These are phyloP conservation scores for Macrostomum cliftonense DNA, from an alignment of 2,888 invertebrate genomes.

Conservation along the genomic window DNA sequence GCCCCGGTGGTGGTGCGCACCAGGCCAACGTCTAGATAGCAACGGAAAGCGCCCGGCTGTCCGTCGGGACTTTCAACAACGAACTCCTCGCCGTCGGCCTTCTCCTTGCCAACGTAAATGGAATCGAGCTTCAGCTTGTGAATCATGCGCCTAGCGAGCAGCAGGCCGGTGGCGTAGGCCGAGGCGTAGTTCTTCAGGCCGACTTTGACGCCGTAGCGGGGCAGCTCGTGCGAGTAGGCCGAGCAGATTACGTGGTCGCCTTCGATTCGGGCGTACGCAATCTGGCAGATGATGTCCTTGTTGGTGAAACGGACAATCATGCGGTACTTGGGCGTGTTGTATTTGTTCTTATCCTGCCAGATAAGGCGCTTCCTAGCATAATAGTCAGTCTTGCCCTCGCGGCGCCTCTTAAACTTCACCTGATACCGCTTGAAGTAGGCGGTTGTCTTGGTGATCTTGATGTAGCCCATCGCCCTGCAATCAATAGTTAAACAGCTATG, in stretches of 20 bases:
- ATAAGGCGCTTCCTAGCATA: slow-evolving; percentile 89
- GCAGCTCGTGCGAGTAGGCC: slow-evolving; percentile 91
- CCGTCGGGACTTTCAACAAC: slow-evolving; percentile 77
- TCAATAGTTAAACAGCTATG: too few species aligned
- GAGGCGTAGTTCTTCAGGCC: slow-evolving; percentile 98
- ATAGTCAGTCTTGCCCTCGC: slow-evolving; percentile 68
- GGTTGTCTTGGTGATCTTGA: slow-evolving; percentile 97
- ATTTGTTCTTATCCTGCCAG: slow-evolving; percentile 98
- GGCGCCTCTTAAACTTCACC: slow-evolving; percentile 43
- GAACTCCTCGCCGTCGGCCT: slow-evolving; percentile 83
- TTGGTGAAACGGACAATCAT: slow-evolving; percentile 91
- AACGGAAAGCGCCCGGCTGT: slow-evolving; percentile 79
- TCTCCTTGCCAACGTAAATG: slow-evolving; percentile 67
- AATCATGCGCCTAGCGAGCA: slow-evolving; percentile 68
- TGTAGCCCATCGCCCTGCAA: too few species aligned
- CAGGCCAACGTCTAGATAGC: slow-evolving; percentile 87
- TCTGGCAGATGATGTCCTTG: slow-evolving; percentile 89
- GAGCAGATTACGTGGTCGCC: slow-evolving; percentile 91
- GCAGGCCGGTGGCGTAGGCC: slow-evolving; percentile 81
- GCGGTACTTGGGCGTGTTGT: slow-evolving; percentile 98
- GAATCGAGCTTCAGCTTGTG: slow-evolving; percentile 73
- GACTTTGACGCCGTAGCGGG: slow-evolving; percentile 82
- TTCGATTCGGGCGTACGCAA: slow-evolving; percentile 75
- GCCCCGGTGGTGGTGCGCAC: slow-evolving; percentile 94
- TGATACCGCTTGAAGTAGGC: slow-evolving; percentile 98